Conservation (phyloP, 2,888 invertebrate genomes). For the Aquatica leii region DNA sequence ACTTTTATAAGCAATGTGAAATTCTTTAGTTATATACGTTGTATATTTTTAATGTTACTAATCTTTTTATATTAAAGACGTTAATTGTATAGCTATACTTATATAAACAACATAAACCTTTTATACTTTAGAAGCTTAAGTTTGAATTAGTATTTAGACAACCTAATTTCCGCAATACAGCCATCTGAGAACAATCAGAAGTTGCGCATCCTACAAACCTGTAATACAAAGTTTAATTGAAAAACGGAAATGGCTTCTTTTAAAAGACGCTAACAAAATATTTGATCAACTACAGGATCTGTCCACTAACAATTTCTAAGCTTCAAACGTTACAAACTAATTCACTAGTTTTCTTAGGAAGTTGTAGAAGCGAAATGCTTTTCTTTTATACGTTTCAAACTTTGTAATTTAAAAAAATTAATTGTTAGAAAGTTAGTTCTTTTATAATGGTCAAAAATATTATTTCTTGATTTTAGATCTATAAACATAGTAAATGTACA, state of each 20-base stretch:
- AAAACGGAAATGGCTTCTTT: conserved; percentile 46
- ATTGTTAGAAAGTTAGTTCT: too few species aligned
- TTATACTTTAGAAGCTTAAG: conserved; percentile 27
- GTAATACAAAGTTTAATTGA: conserved; percentile 49
- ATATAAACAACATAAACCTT: too few species aligned
- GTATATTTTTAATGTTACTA: too few species aligned
- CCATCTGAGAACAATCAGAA: conserved; percentile 40
- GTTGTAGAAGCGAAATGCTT: neutral
- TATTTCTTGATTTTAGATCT: too few species aligned
- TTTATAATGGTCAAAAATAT: too few species aligned
- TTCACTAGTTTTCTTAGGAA: conserved; percentile 17
- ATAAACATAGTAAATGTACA: too few species aligned
- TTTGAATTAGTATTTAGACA: conserved; percentile 47
- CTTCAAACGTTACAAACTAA: conserved; percentile 28
- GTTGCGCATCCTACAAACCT: conserved; percentile 41
- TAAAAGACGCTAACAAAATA: conserved; percentile 33
- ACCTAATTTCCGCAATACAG: conserved; percentile 45
- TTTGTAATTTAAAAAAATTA: too few species aligned
- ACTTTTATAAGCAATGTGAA: too few species aligned
- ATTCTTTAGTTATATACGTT: too few species aligned
- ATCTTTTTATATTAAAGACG: too few species aligned
- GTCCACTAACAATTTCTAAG: conserved; percentile 26
- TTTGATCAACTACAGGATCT: conserved; percentile 30
- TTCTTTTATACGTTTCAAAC: too few species aligned
- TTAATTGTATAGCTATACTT: too few species aligned